phyloP scores from a whole-genome alignment of 1,140 invertebrate genomes.

The Caerostris extrusa region DNA sequence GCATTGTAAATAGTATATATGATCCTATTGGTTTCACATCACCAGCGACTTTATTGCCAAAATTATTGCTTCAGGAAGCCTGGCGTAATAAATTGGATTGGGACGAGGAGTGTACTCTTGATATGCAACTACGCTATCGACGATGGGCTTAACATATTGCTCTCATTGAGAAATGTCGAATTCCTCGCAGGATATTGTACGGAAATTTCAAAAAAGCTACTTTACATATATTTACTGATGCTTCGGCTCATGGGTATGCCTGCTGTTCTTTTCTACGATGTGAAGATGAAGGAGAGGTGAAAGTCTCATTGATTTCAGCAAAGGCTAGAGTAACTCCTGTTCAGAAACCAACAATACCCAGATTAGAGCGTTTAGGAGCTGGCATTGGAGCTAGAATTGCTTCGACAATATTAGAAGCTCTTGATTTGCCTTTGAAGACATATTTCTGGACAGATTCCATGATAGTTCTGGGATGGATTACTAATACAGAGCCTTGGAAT shows the following conservation, averaged over 20 bases:
- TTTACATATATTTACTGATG: slow-evolving; percentile 27
- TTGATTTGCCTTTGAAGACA: neutral
- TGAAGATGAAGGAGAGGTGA: neutral
- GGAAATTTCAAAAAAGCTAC: neutral
- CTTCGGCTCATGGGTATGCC: neutral
- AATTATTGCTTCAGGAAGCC: slow-evolving; percentile 31
- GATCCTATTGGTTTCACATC: slow-evolving; percentile 32
- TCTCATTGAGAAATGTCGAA: neutral
- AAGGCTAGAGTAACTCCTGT: slow-evolving; percentile 27
- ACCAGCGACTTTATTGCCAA: slow-evolving; percentile 16
- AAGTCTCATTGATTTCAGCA: neutral
- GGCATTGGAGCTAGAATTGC: neutral
- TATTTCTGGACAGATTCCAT: slow-evolving; percentile 18
- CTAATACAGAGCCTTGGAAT: slow-evolving; percentile 14
- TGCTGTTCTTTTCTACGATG: slow-evolving; percentile 22
- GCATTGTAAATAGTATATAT: neutral
- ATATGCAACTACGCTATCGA: neutral
- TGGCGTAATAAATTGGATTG: slow-evolving; percentile 13
- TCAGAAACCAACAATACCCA: neutral
- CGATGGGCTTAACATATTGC: neutral
- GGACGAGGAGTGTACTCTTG: neutral
- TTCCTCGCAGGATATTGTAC: slow-evolving; percentile 10
- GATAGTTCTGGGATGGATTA: slow-evolving; percentile 32
- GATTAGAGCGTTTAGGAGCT: neutral
- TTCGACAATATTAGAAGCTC: neutral